A percentile compares a stretch with the other conserved stretches of the same genome.
These are phyloP conservation scores for Xylocampa areola DNA, from an alignment of 2,888 invertebrate genomes.

Conservation along the genomic window DNA sequence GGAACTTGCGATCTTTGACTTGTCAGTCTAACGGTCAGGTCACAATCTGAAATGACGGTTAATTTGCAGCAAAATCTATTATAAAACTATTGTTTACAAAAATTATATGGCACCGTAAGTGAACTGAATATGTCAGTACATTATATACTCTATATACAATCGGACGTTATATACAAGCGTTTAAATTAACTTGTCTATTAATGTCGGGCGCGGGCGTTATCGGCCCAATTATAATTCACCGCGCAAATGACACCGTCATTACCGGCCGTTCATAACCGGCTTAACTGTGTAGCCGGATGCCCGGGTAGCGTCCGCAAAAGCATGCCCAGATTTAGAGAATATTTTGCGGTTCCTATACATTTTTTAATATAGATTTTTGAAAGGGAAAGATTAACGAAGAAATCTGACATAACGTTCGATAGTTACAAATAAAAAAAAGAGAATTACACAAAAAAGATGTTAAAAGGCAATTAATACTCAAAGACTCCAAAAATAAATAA, in stretches of 20 bases:
- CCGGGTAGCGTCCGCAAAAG: slow-evolving; percentile 63
- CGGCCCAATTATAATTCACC: slow-evolving; percentile 86
- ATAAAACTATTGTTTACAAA: too few relatives aligned
- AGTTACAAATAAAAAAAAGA: too few relatives aligned
- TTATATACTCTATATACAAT: slow-evolving; percentile 44
- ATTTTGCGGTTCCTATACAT: background rate
- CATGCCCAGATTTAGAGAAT: background rate
- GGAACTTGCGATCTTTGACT: too few relatives aligned
- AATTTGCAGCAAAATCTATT: too few relatives aligned
- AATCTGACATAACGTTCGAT: too few relatives aligned
- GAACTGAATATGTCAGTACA: slow-evolving; percentile 4
- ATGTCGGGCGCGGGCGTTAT: slow-evolving; percentile 64
- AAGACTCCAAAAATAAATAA: too few relatives aligned
- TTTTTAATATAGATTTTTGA: too few relatives aligned
- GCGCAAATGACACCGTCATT: slow-evolving; percentile 85
- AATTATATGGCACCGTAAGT: background rate
- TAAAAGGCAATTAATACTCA: too few relatives aligned
- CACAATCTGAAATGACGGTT: too few relatives aligned
- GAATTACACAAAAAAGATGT: too few relatives aligned
- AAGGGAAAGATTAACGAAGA: too few relatives aligned
- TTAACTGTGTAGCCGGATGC: slow-evolving; percentile 78
- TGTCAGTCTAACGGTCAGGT: too few relatives aligned
- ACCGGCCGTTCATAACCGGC: slow-evolving; percentile 84
- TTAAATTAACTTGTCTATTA: slow-evolving; percentile 64
- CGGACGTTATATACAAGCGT: slow-evolving; percentile 45